Percentiles rank a stretch among this genome's conserved stretches.
Evolutionary conservation across 2,888 invertebrate genomes (phyloP).

Genomic region (Ochropleura plecta): DNA sequence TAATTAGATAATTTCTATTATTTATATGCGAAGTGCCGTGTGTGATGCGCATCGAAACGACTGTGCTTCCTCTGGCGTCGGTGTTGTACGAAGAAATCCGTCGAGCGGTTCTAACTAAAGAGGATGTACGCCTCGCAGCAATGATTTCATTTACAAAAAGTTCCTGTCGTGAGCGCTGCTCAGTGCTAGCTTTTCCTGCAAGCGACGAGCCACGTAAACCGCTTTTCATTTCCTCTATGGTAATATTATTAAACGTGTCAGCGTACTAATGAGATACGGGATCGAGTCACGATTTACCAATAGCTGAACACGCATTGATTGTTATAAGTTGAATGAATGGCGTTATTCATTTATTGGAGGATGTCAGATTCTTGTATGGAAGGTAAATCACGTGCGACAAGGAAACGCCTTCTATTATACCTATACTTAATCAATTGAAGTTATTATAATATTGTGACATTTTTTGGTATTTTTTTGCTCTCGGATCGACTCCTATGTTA

Average conservation of each 20-base stretch:
- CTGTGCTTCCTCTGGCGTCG: slow-evolving; percentile 82
- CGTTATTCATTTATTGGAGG: slow-evolving; percentile 62
- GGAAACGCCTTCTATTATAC: slow-evolving; percentile 40
- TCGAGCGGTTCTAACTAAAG: slow-evolving; percentile 82
- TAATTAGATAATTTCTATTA: slow-evolving; percentile 90
- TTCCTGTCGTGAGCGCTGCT: slow-evolving; percentile 78
- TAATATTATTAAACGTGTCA: slow-evolving; percentile 83
- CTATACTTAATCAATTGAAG: slow-evolving; percentile 11
- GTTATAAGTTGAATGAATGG: slow-evolving; percentile 63
- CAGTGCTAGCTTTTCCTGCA: slow-evolving; percentile 80
- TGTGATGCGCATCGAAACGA: slow-evolving; percentile 83
- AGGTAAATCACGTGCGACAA: slow-evolving; percentile 41
- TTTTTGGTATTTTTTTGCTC: neutral
- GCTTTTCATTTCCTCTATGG: slow-evolving; percentile 84
- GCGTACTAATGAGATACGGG: slow-evolving; percentile 82
- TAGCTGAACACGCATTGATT: slow-evolving; percentile 64
- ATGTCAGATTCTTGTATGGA: slow-evolving; percentile 49
- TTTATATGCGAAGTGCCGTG: slow-evolving; percentile 86
- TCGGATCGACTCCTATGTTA: neutral
- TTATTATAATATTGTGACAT: slow-evolving; percentile 5
- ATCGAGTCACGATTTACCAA: slow-evolving; percentile 76
- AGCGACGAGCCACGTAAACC: slow-evolving; percentile 72
- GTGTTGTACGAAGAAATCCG: slow-evolving; percentile 81
- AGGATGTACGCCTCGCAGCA: slow-evolving; percentile 84
- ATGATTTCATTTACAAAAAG: slow-evolving; percentile 85